Conservation (phyloP, 2,797 vertebrate species). For the Paratrypauchen microcephalus region DNA sequence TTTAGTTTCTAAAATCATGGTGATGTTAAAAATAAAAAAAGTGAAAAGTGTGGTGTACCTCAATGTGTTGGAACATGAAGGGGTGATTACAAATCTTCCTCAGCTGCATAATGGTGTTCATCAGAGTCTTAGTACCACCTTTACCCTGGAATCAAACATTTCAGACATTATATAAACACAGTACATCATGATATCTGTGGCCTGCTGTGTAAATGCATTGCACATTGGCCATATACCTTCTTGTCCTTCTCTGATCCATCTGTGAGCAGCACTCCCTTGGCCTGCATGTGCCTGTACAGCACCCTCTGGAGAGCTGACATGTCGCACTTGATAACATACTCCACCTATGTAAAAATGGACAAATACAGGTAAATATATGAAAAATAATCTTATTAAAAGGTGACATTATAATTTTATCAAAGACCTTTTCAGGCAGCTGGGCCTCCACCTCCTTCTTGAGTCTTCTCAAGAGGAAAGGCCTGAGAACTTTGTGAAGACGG, state of each 20-base stretch:
- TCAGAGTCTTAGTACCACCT: constrained; percentile 95
- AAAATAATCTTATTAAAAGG: not conserved
- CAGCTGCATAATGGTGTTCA: constrained; percentile 99
- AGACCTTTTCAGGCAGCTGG: constrained; percentile 91
- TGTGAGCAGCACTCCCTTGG: constrained; percentile 92
- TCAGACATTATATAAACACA: not conserved
- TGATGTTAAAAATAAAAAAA: too few relatives aligned
- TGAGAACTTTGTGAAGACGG: constrained; percentile 92
- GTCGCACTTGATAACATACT: constrained; percentile 97
- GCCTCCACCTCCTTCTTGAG: constrained; percentile 97
- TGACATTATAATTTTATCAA: not conserved
- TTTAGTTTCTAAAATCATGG: too few relatives aligned
- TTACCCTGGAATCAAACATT: constrained; percentile 78
- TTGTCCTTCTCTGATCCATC: constrained; percentile 97
- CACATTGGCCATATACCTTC: constrained; percentile 77
- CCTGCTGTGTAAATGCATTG: constrained; percentile 42
- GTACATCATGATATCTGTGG: not conserved
- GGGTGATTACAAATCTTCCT: constrained; percentile 98
- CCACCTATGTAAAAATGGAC: constrained; percentile 78
- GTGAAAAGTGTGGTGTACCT: constrained; percentile 55
- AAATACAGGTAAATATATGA: not conserved
- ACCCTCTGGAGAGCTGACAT: constrained; percentile 95
- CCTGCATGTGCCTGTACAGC: constrained; percentile 96
- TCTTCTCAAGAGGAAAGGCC: constrained; percentile 91
- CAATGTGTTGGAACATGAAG: constrained; percentile 98